A percentile compares a stretch with the other conserved stretches of the same genome.
Evolutionary conservation across 2,888 invertebrate genomes (phyloP).

Genomic region (Calliopum simillimum): DNA sequence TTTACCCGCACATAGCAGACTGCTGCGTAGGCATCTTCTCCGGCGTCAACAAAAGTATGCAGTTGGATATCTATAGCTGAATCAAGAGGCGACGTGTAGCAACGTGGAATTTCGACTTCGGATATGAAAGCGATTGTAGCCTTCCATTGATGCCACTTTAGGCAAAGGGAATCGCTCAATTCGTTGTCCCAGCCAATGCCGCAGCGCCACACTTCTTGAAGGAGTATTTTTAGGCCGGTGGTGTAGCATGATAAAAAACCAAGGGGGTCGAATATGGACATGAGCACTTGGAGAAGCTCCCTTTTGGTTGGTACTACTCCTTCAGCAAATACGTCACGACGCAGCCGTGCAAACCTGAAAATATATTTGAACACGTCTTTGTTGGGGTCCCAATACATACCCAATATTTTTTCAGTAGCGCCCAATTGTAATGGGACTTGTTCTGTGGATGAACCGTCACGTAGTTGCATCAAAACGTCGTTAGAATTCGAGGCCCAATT

Average conservation of each 20-base stretch:
- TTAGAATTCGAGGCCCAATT: constrained; percentile 37
- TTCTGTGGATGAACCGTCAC: background rate
- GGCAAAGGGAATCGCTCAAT: constrained; percentile 21
- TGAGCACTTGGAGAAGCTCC: constrained; percentile 40
- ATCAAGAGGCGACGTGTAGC: constrained; percentile 25
- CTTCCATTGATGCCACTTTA: constrained; percentile 39
- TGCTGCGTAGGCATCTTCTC: too few relatives aligned
- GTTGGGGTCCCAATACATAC: constrained; percentile 41
- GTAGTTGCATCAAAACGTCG: background rate
- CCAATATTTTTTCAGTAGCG: constrained; percentile 35
- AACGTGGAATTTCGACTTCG: constrained; percentile 25
- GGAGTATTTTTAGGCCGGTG: constrained; percentile 38
- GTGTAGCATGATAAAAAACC: constrained; percentile 42
- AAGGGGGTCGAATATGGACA: constrained; percentile 44
- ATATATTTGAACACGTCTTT: constrained; percentile 41
- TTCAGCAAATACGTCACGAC: constrained; percentile 32
- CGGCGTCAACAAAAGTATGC: constrained; percentile 23
- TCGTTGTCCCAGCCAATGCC: constrained; percentile 39
- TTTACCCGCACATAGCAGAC: too few relatives aligned
- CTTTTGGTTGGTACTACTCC: constrained; percentile 37
- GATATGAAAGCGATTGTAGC: constrained; percentile 23
- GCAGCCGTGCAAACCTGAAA: constrained; percentile 39
- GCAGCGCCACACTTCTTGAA: constrained; percentile 42
- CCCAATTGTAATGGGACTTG: constrained; percentile 33
- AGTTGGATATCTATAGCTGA: constrained; percentile 42